Evolutionary conservation across 2,113 vertebrate species (phyloP).

Genomic region (Tympanuchus pallidicinctus): DNA sequence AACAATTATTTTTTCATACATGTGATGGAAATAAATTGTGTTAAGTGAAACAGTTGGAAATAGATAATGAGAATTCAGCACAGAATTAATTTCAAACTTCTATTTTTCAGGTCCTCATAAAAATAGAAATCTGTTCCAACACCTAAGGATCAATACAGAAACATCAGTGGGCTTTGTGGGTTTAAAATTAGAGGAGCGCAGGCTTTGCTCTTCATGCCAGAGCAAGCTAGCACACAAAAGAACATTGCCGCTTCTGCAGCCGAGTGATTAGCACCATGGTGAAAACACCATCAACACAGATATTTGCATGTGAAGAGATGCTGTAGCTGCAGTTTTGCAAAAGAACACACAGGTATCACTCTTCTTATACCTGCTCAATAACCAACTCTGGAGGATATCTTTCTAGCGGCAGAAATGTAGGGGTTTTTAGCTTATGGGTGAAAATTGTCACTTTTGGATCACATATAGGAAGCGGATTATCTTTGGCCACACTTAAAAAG

Average conservation of each 20-base stretch:
- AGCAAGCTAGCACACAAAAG: not conserved
- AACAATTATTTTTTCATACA: not conserved
- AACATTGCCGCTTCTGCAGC: not conserved
- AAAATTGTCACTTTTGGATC: not conserved
- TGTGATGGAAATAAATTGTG: not conserved
- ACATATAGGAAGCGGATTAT: not conserved
- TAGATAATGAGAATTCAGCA: not conserved
- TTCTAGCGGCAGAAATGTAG: not conserved
- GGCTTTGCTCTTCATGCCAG: not conserved
- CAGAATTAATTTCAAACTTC: not conserved
- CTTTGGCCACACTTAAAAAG: not conserved
- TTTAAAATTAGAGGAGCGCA: not conserved
- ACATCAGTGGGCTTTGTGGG: not conserved
- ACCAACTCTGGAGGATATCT: not conserved
- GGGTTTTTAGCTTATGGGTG: not conserved
- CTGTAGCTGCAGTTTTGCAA: not conserved
- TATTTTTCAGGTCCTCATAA: not conserved
- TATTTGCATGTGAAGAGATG: not conserved
- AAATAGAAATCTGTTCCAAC: not conserved
- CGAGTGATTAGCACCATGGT: not conserved
- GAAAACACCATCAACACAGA: not conserved
- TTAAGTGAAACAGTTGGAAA: slow-evolving; percentile 13
- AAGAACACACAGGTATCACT: too few relatives aligned
- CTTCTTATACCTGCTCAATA: too few relatives aligned
- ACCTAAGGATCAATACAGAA: not conserved